Percentiles rank a stretch among this genome's conserved stretches.
phyloP scores from a whole-genome alignment of 1,140 invertebrate genomes.

The Pemphigus obesinymphae region DNA sequence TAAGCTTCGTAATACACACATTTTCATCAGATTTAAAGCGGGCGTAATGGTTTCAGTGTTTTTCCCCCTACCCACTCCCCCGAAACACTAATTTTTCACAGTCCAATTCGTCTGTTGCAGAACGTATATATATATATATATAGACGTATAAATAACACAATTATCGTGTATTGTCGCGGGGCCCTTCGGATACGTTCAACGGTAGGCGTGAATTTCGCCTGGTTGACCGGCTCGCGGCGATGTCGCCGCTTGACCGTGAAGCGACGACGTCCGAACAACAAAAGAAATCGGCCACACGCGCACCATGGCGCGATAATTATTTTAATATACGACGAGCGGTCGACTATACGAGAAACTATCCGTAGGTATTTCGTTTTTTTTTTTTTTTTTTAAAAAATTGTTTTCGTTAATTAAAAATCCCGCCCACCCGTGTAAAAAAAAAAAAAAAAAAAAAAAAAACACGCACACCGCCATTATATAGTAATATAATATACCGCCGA shows the following conservation, averaged over 20 bases:
- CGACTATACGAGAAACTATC: neutral
- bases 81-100: neutral
- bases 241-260: constrained; percentile 11
- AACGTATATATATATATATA: neutral
- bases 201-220: neutral
- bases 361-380: neutral
- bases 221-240: neutral
- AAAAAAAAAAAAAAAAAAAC: neutral
- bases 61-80: too few relatives aligned
- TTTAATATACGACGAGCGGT: neutral
- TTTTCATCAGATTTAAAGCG: neutral
- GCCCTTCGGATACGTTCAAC: too few relatives aligned
- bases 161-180: neutral
- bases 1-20: neutral
- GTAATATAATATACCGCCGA: too few relatives aligned
- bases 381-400: too few relatives aligned
- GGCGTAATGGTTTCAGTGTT: neutral
- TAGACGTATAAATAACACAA: too few relatives aligned
- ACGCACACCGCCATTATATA: too few relatives aligned
- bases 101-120: neutral
- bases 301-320: constrained; percentile 15
- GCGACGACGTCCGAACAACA: neutral
- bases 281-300: constrained; percentile 19
- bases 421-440: neutral
- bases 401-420: neutral